A percentile compares a stretch with the other conserved stretches of the same genome.
These are phyloP conservation scores for Rhinichthys klamathensis DNA, from an alignment of 2,113 vertebrate species.

Conservation along the genomic window DNA sequence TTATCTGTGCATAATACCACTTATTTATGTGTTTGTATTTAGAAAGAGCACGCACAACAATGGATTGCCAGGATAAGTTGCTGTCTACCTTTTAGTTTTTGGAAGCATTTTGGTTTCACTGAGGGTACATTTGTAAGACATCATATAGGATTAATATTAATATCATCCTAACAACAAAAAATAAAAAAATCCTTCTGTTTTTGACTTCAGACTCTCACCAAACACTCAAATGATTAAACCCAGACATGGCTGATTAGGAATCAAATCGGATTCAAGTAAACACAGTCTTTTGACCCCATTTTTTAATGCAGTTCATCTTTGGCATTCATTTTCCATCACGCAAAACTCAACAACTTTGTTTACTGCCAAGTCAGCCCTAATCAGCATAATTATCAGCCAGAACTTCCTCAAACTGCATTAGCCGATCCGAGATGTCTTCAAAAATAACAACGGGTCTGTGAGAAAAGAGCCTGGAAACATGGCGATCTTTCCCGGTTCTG, in stretches of 20 bases:
- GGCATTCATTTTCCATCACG: neutral
- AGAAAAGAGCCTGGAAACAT: neutral
- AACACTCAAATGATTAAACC: neutral
- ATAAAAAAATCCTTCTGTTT: neutral
- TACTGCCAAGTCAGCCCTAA: slow-evolving; percentile 20
- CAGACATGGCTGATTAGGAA: neutral
- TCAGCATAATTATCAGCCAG: neutral
- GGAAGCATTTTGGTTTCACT: neutral
- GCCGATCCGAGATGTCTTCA: neutral
- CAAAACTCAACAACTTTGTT: slow-evolving; percentile 18
- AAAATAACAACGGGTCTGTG: neutral
- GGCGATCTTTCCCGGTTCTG: neutral
- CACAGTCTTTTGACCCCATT: neutral
- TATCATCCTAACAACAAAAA: neutral
- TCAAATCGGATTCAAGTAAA: neutral
- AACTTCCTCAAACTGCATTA: neutral
- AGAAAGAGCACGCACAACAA: too few species aligned
- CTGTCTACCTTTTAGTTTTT: neutral
- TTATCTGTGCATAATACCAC: too few species aligned
- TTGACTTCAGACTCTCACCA: neutral
- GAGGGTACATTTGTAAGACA: neutral
- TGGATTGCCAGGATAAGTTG: neutral
- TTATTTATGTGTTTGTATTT: too few species aligned
- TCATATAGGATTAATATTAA: neutral
- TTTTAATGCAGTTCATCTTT: neutral